Evolutionary conservation across 2,888 invertebrate genomes (phyloP).

Genomic region (Diadegma fenestrale): DNA sequence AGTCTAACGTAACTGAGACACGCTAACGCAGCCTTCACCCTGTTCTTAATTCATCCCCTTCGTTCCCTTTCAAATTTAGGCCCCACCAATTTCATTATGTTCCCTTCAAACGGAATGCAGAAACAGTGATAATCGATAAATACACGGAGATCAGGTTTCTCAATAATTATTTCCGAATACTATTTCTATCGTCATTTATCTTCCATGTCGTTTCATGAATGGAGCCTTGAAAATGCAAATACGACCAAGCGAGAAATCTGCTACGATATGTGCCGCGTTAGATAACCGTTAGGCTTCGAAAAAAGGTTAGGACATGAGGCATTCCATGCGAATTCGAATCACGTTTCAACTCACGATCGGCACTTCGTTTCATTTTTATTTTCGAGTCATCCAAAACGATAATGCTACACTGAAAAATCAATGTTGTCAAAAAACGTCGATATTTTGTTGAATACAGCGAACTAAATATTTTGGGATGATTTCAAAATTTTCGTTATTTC

Average conservation of each 20-base stretch:
- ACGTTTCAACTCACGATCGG: not conserved
- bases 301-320: conserved; percentile 12
- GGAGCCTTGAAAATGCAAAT: conserved; percentile 30
- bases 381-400: not conserved
- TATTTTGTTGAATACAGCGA: too few relatives aligned
- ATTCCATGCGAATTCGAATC: conserved; percentile 9
- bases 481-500: too few relatives aligned
- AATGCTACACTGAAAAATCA: too few relatives aligned
- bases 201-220: conserved; percentile 27
- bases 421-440: too few relatives aligned
- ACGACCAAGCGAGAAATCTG: conserved; percentile 41
- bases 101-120: not conserved
- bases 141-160: not conserved
- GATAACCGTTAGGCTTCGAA: conserved; percentile 49
- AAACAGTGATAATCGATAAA: not conserved
- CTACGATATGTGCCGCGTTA: conserved; percentile 30
- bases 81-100: conserved; percentile 3
- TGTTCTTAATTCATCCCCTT: conserved; percentile 41
- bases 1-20: conserved; percentile 60
- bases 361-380: not conserved
- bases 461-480: too few relatives aligned
- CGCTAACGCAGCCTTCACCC: conserved; percentile 59
- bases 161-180: not conserved
- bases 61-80: conserved; percentile 17
- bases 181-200: conserved; percentile 16